Conservation (phyloP, 1,140 invertebrate species). For the Atta colombica region DNA sequence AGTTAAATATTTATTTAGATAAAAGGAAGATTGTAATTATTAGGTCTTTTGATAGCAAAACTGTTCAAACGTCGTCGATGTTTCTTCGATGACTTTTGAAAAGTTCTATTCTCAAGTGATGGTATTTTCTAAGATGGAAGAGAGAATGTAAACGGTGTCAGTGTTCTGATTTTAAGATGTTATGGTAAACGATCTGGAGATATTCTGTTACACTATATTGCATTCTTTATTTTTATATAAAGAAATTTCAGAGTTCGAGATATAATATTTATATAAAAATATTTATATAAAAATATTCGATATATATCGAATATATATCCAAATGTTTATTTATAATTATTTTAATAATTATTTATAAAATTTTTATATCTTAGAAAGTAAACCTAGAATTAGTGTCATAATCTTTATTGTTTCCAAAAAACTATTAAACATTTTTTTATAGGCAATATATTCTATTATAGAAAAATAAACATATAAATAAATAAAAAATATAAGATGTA, state of each 20-base stretch:
- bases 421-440: too few species aligned
- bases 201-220: not conserved
- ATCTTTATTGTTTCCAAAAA: too few species aligned
- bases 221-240: not conserved
- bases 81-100: not conserved
- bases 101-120: not conserved
- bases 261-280: too few species aligned
- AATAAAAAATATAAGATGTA: too few species aligned
- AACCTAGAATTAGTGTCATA: too few species aligned
- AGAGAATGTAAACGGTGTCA: constrained; percentile 18
- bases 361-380: too few species aligned
- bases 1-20: not conserved
- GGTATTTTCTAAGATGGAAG: constrained; percentile 16
- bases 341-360: too few species aligned
- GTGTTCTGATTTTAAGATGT: constrained; percentile 11
- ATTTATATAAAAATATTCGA: too few species aligned
- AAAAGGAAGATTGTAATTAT: not conserved
- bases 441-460: too few species aligned
- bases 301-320: too few species aligned
- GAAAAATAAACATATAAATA: too few species aligned
- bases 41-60: not conserved
- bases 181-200: not conserved
- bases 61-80: not conserved
- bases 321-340: too few species aligned
- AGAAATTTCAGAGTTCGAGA: not conserved